Percentiles rank a stretch among this genome's conserved stretches.
Conservation (phyloP, 2,113 vertebrate genomes). For the Excalfactoria chinensis region DNA sequence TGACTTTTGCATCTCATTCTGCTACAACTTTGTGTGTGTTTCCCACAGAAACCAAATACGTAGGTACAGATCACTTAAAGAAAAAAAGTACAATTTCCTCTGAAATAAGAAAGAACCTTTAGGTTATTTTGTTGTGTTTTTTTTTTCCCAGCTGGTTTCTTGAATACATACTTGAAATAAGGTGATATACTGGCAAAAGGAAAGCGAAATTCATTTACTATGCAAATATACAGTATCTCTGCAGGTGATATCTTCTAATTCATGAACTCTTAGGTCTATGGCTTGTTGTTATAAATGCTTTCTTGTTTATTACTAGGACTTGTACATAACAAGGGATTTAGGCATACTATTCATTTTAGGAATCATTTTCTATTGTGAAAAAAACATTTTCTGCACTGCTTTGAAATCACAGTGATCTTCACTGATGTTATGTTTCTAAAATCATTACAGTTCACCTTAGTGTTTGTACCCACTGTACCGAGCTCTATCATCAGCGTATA, state of each 20-base stretch:
- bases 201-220: not conserved
- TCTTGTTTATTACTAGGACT: not conserved
- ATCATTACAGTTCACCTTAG: not conserved
- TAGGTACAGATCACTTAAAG: not conserved
- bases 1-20: not conserved
- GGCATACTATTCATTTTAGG: not conserved
- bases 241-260: not conserved
- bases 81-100: not conserved
- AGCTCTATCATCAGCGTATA: not conserved
- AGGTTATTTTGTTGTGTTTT: too few relatives aligned
- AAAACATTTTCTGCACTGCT: not conserved
- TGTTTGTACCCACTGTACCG: accelerated
- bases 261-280: not conserved
- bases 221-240: not conserved
- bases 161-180: not conserved
- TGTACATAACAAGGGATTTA: not conserved
- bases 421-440: not conserved
- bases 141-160: not conserved
- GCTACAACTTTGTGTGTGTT: not conserved
- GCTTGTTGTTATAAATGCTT: not conserved
- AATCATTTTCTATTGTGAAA: not conserved
- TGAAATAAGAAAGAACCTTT: not conserved
- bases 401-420: not conserved
- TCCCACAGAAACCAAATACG: not conserved
- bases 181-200: not conserved